phyloP scores from a whole-genome alignment of 2,888 invertebrate species.

The Clostera curtula region DNA sequence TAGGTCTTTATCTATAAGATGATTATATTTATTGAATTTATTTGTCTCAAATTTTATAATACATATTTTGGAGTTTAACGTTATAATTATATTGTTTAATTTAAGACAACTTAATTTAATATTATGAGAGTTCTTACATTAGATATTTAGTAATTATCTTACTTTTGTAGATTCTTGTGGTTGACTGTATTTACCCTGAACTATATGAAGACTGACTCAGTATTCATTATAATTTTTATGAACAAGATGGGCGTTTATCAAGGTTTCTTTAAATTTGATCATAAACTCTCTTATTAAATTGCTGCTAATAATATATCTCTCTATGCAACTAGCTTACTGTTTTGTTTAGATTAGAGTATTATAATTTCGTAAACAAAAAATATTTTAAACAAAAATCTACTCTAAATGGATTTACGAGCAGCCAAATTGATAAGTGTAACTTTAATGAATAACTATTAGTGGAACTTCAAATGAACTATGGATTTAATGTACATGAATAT shows the following conservation, averaged over 20 bases:
- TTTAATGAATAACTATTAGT: conserved; percentile 24
- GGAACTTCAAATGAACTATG: conserved; percentile 31
- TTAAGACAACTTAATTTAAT: too few relatives aligned
- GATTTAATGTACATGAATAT: conserved; percentile 39
- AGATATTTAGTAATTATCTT: too few relatives aligned
- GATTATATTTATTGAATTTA: conserved; percentile 19
- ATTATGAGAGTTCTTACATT: too few relatives aligned
- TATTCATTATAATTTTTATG: conserved; percentile 11
- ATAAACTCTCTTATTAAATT: too few relatives aligned
- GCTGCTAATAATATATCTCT: too few relatives aligned
- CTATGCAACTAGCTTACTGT: too few relatives aligned
- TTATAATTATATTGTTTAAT: too few relatives aligned
- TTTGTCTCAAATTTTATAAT: conserved; percentile 25
- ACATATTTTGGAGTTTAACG: conserved; percentile 15
- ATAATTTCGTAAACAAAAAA: conserved; percentile 7
- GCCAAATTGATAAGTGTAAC: conserved; percentile 28
- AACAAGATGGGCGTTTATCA: neutral
- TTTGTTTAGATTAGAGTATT: too few relatives aligned
- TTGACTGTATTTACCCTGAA: conserved; percentile 17
- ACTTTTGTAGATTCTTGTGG: too few relatives aligned
- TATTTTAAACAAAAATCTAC: conserved; percentile 15
- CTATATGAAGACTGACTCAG: conserved; percentile 26
- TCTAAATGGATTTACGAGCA: conserved; percentile 23
- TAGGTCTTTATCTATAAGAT: conserved; percentile 17
- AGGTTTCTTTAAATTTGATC: too few relatives aligned